Evolutionary conservation across 2,113 vertebrate species (phyloP).

Genomic region (Microtus montanus): DNA sequence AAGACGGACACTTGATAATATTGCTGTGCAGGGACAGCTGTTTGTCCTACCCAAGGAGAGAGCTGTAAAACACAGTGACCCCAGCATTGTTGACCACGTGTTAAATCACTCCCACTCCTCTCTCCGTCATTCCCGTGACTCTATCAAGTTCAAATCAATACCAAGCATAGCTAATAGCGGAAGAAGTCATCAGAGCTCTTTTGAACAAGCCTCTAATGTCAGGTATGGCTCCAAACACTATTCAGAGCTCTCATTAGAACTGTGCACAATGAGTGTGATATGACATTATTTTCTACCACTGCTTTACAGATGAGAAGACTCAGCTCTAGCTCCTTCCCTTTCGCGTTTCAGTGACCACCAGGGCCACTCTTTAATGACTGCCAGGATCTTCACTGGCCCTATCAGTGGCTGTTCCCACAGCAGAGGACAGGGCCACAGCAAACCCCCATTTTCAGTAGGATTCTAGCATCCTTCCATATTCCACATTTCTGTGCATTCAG

Average conservation of each 20-base stretch:
- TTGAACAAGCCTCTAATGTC: not conserved
- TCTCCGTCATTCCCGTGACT: not conserved
- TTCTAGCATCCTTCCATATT: not conserved
- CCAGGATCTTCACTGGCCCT: not conserved
- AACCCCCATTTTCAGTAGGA: not conserved
- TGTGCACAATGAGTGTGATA: not conserved
- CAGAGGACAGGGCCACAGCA: not conserved
- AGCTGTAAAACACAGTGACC: not conserved
- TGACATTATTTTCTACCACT: not conserved
- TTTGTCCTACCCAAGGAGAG: not conserved
- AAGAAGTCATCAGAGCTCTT: not conserved
- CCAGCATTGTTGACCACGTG: not conserved
- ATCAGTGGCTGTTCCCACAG: not conserved
- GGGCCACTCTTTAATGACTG: not conserved
- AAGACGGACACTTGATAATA: not conserved
- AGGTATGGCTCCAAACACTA: not conserved
- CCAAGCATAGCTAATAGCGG: not conserved
- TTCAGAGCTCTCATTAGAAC: not conserved
- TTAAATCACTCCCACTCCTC: not conserved
- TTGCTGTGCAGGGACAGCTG: not conserved
- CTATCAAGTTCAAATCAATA: not conserved
- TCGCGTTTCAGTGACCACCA: not conserved
- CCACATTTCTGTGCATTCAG: not conserved
- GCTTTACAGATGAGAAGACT: conserved; percentile 21
- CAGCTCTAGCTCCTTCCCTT: not conserved